These are phyloP conservation scores for Coelopa pilipes DNA, from an alignment of 2,888 invertebrate species.

Conservation along the genomic window DNA sequence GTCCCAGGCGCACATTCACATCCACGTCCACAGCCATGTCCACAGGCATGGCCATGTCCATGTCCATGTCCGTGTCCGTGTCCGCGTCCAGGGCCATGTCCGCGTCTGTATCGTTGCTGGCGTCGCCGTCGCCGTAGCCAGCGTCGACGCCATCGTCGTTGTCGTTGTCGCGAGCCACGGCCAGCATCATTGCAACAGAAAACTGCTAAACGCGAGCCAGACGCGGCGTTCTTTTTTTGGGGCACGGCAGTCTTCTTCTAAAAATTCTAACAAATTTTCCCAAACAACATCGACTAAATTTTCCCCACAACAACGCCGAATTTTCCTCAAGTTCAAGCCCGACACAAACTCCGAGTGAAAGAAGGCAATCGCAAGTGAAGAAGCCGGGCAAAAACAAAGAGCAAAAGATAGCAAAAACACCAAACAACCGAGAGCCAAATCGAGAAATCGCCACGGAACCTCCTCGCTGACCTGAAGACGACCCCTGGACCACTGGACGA, in stretches of 20 bases:
- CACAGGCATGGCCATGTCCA: slow-evolving; percentile 26
- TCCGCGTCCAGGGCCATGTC: background rate
- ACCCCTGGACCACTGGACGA: no score
- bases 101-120: slow-evolving; percentile 34
- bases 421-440: slow-evolving; percentile 35
- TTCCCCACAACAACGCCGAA: slow-evolving; percentile 38
- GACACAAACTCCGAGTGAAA: slow-evolving; percentile 21
- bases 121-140: slow-evolving; percentile 40
- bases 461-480: no score
- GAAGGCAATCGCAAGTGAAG: background rate
- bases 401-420: slow-evolving; percentile 41
- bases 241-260: slow-evolving; percentile 47
- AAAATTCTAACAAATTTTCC: slow-evolving; percentile 34
- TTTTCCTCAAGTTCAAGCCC: slow-evolving; percentile 37
- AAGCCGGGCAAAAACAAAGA: slow-evolving; percentile 27
- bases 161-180: slow-evolving; percentile 59
- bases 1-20: slow-evolving; percentile 24
- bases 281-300: slow-evolving; percentile 16
- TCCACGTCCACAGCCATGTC: background rate
- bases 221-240: slow-evolving; percentile 64
- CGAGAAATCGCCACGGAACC: no score
- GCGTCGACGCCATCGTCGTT: slow-evolving; percentile 45
- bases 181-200: slow-evolving; percentile 63
- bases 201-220: slow-evolving; percentile 66
- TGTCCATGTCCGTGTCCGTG: slow-evolving; percentile 3